phyloP scores from a whole-genome alignment of 2,797 vertebrate species.

The Gobio occitaniae region DNA sequence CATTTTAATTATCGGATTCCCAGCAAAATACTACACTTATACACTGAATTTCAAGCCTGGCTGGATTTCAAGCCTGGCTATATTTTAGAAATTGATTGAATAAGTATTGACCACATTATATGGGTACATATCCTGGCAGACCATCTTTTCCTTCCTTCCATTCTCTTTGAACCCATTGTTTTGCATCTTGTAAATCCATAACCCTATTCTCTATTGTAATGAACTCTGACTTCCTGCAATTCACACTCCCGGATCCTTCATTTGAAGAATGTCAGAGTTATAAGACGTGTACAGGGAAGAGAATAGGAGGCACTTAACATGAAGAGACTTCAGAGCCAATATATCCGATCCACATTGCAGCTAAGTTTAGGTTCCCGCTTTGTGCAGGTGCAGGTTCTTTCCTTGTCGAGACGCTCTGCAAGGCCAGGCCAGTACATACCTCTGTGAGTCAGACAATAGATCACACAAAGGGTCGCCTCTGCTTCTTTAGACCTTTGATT shows the following conservation, averaged over 20 bases:
- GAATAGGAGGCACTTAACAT: constrained; percentile 13
- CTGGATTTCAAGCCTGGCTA: constrained; percentile 27
- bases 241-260: constrained; percentile 38
- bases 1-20: no score
- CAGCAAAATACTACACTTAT: no score
- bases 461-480: constrained; percentile 35
- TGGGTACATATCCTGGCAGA: constrained; percentile 35
- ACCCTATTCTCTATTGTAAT: constrained; percentile 53
- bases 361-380: not conserved
- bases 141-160: constrained; percentile 44
- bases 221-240: constrained; percentile 49
- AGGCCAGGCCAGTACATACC: constrained; percentile 2
- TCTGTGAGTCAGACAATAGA: constrained; percentile 28
- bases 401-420: not conserved
- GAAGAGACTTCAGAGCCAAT: not conserved
- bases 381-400: not conserved
- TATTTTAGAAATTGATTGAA: constrained; percentile 18
- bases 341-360: constrained; percentile 4
- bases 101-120: constrained; percentile 35
- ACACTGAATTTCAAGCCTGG: no score
- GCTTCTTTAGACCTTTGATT: constrained; percentile 25
- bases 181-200: constrained; percentile 48
- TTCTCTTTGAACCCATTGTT: constrained; percentile 36
- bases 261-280: constrained; percentile 12
- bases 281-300: not conserved